Conservation (phyloP, 1,140 invertebrate genomes). For the Leptinotarsa undecemlineata region DNA sequence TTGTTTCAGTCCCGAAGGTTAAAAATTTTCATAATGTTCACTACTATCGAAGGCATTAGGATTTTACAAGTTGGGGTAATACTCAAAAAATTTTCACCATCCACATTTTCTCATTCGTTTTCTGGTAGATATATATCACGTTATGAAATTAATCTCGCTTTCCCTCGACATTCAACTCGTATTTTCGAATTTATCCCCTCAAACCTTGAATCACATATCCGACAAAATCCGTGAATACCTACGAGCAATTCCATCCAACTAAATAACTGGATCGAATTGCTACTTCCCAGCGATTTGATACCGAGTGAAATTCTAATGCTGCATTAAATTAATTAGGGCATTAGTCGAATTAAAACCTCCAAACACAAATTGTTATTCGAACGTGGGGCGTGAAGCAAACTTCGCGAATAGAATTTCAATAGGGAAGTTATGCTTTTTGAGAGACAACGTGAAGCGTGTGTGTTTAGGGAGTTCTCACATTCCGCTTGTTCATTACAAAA, state of each 20-base stretch:
- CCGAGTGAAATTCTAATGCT: constrained; percentile 5
- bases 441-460: background rate
- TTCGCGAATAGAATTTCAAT: background rate
- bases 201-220: background rate
- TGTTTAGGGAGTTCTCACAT: too few species aligned
- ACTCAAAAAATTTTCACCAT: too few species aligned
- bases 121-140: too few species aligned
- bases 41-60: too few species aligned
- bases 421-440: background rate
- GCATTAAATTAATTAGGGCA: background rate
- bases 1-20: too few species aligned
- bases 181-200: constrained; percentile 1
- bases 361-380: constrained; percentile 4
- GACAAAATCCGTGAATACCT: background rate
- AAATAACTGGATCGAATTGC: constrained; percentile 1
- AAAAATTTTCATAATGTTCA: too few species aligned
- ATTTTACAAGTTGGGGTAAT: too few species aligned
- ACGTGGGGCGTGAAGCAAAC: background rate
- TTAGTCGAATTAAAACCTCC: background rate
- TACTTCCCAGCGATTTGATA: background rate
- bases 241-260: constrained; percentile 2
- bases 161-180: background rate
- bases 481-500: too few species aligned
- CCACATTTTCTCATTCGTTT: too few species aligned
- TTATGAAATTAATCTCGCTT: too few species aligned